A percentile compares a stretch with the other conserved stretches of the same genome.
Conservation (phyloP, 2,113 vertebrate species). For the Meles meles region DNA sequence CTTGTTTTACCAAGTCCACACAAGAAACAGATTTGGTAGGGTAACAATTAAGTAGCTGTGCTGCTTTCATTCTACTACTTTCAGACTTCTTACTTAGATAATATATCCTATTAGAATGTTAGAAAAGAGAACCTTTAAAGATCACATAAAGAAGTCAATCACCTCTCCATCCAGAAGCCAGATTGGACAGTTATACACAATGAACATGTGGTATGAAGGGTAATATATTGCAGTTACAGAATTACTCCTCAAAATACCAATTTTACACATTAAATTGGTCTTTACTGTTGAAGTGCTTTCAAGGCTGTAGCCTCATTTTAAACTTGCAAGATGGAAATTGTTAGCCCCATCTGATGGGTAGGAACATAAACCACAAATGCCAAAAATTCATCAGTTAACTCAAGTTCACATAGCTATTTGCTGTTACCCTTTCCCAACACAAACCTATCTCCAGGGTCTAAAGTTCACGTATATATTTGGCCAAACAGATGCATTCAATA, state of each 20-base stretch:
- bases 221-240: neutral
- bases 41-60: neutral
- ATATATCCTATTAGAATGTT: neutral
- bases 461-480: neutral
- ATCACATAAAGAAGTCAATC: neutral
- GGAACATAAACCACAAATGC: constrained; percentile 24
- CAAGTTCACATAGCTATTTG: neutral
- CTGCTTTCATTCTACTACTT: neutral
- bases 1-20: neutral
- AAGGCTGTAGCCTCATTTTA: constrained; percentile 7
- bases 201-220: neutral
- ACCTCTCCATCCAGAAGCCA: neutral
- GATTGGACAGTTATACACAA: neutral
- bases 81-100: neutral
- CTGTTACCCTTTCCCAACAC: neutral
- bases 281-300: neutral
- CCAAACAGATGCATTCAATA: neutral
- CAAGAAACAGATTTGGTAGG: neutral
- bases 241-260: neutral
- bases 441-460: neutral
- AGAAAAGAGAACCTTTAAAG: constrained; percentile 28
- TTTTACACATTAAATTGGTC: neutral
- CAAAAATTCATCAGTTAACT: neutral
- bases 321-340: neutral
- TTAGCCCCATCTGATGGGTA: neutral